Evolutionary conservation across 2,113 vertebrate species (phyloP).

Genomic region (Phalacrocorax carbo): DNA sequence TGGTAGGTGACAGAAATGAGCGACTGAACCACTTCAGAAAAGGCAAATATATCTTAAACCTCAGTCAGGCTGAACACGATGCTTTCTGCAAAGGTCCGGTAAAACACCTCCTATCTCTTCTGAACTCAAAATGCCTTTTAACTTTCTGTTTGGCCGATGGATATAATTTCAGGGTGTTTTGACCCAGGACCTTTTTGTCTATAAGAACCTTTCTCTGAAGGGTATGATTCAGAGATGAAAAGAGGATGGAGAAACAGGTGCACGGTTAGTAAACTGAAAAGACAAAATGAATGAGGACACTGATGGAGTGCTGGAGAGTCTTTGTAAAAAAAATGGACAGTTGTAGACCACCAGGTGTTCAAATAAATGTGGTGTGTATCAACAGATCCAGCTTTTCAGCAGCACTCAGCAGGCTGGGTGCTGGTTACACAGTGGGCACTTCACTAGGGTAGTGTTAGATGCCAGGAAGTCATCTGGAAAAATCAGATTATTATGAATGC

Average conservation of each 20-base stretch:
- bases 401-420: not conserved
- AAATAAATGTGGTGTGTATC: not conserved
- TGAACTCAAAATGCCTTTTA: not conserved
- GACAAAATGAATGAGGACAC: not conserved
- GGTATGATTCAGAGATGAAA: not conserved
- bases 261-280: not conserved
- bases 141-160: not conserved
- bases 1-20: constrained; percentile 40
- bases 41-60: constrained; percentile 27
- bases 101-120: not conserved
- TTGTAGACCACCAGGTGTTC: not conserved
- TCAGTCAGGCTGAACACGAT: not conserved
- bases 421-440: not conserved
- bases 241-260: not conserved
- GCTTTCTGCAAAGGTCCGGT: not conserved
- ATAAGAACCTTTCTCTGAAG: not conserved
- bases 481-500: not conserved
- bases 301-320: not conserved
- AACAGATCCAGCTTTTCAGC: not conserved
- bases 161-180: not conserved
- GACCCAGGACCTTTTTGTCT: not conserved
- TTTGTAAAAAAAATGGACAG: not conserved
- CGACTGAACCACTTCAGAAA: constrained; percentile 11
- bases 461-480: not conserved
- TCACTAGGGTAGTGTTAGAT: not conserved